Evolutionary conservation across 2,113 vertebrate genomes (phyloP).

Genomic region (Ancistrus triradiatus): DNA sequence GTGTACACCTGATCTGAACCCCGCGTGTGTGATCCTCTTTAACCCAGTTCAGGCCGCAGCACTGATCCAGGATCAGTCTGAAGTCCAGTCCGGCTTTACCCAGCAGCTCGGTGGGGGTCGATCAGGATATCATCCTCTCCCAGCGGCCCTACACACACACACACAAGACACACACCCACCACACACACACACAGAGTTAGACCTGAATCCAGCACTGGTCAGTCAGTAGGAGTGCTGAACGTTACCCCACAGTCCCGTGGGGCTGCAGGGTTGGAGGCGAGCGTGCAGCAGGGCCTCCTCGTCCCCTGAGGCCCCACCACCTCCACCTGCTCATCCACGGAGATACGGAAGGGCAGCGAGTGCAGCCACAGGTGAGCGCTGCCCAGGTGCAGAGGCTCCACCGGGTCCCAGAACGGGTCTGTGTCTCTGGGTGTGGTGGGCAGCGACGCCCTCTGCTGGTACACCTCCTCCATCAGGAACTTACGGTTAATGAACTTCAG

Average conservation of each 20-base stretch:
- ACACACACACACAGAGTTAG: not conserved
- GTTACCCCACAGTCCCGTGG: constrained; percentile 72
- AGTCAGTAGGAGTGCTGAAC: not conserved
- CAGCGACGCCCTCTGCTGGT: constrained; percentile 60
- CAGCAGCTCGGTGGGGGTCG: constrained; percentile 78
- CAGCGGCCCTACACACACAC: constrained; percentile 56
- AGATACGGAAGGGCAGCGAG: constrained; percentile 76
- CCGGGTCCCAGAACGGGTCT: constrained; percentile 87
- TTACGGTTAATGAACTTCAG: constrained; percentile 86
- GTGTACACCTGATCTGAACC: constrained; percentile 79
- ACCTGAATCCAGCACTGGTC: too few species aligned
- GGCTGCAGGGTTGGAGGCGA: constrained; percentile 70
- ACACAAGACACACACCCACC: constrained; percentile 8
- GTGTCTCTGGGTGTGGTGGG: constrained; percentile 53
- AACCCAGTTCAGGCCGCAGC: constrained; percentile 79
- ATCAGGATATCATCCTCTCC: constrained; percentile 78
- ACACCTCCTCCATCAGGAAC: constrained; percentile 84
- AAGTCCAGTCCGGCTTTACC: constrained; percentile 78
- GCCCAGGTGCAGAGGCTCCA: constrained; percentile 77
- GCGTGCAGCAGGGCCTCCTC: constrained; percentile 77
- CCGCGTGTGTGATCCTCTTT: constrained; percentile 70
- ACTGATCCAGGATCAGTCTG: constrained; percentile 73
- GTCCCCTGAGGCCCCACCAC: constrained; percentile 77
- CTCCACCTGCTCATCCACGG: constrained; percentile 78
- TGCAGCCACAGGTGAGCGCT: constrained; percentile 86